phyloP scores from a whole-genome alignment of 2,113 vertebrate genomes.

The Ranitomeya variabilis region DNA sequence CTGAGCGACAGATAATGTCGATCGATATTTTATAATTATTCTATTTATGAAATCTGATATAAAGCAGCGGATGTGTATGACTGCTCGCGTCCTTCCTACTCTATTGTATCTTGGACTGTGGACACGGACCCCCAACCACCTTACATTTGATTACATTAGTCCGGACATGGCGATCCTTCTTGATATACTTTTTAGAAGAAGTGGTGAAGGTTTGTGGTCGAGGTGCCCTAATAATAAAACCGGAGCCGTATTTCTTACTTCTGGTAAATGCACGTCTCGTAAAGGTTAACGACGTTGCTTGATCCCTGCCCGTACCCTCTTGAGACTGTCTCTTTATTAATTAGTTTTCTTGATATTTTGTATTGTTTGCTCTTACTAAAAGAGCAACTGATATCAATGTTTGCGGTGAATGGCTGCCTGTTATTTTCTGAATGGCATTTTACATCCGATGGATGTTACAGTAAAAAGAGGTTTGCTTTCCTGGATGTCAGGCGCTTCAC shows the following conservation, averaged over 20 bases:
- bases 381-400: constrained; percentile 31
- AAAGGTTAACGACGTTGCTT: constrained; percentile 21
- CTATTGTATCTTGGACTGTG: constrained; percentile 5
- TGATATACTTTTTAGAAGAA: background rate
- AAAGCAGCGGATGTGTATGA: constrained; percentile 32
- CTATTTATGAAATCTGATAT: constrained; percentile 49
- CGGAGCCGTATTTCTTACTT: constrained; percentile 9
- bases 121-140: too few species aligned
- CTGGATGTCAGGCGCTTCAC: constrained; percentile 27
- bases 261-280: constrained; percentile 45
- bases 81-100: constrained; percentile 7
- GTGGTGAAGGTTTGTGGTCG: background rate
- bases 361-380: constrained; percentile 36
- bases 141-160: constrained; percentile 16
- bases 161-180: constrained; percentile 8
- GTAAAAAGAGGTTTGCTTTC: constrained; percentile 42
- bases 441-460: constrained; percentile 26
- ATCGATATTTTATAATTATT: constrained; percentile 55
- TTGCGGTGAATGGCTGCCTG: background rate
- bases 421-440: constrained; percentile 40
- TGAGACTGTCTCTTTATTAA: constrained; percentile 36
- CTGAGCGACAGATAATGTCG: constrained; percentile 49
- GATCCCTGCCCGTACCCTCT: background rate
- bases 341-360: constrained; percentile 30
- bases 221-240: constrained; percentile 24